These are phyloP conservation scores for Erythrolamprus reginae DNA, from an alignment of 2,113 vertebrate genomes.

Conservation along the genomic window DNA sequence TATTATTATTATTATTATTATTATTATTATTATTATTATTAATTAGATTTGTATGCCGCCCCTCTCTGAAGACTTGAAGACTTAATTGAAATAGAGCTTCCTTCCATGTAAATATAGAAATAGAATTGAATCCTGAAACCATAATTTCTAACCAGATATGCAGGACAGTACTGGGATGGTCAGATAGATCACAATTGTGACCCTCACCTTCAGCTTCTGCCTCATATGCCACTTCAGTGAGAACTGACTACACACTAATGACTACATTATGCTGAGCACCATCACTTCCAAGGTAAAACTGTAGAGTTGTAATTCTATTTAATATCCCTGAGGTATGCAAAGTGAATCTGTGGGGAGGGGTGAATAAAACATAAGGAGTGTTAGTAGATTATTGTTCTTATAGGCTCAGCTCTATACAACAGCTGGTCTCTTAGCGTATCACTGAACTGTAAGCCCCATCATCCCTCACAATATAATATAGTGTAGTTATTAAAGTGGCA, in stretches of 20 bases:
- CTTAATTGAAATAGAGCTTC: background rate
- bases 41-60: too few relatives aligned
- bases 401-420: conserved; percentile 29
- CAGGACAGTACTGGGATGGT: background rate
- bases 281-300: background rate
- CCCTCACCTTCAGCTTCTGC: background rate
- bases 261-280: background rate
- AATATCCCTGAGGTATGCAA: background rate
- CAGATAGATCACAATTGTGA: background rate
- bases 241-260: background rate
- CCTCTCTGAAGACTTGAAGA: too few relatives aligned
- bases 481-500: conserved; percentile 44
- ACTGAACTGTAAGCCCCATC: conserved; percentile 35
- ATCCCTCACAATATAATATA: conserved; percentile 20
- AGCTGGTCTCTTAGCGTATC: conserved; percentile 14
- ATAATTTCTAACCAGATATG: background rate
- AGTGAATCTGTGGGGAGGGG: too few relatives aligned
- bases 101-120: background rate
- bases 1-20: too few relatives aligned
- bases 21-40: too few relatives aligned
- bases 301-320: background rate
- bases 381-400: background rate
- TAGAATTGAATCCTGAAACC: background rate
- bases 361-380: background rate
- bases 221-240: background rate